Percentiles rank a stretch among this genome's conserved stretches.
These are phyloP conservation scores for Meliscaeva auricollis DNA, from an alignment of 2,888 invertebrate species.

Conservation along the genomic window DNA sequence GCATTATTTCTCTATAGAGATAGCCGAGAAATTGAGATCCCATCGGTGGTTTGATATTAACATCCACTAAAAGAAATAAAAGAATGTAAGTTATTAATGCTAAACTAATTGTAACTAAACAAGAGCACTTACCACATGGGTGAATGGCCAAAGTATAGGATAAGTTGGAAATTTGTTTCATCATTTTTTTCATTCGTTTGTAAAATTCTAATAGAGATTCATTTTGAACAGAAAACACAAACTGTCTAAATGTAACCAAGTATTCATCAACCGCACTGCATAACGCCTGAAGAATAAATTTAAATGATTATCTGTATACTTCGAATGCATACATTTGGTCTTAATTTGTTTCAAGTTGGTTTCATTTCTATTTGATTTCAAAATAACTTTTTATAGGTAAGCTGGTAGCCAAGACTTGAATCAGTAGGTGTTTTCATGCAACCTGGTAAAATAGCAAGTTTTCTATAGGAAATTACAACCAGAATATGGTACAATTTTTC, in stretches of 20 bases:
- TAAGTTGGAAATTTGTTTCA: conserved; percentile 80
- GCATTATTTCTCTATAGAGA: conserved; percentile 81
- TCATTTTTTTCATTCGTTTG: conserved; percentile 78
- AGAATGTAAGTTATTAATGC: neutral
- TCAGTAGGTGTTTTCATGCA: no score
- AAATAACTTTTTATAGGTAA: no score
- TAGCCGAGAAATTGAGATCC: conserved; percentile 81
- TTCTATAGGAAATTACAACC: no score
- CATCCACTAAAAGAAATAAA: conserved; percentile 77
- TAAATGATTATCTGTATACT: neutral
- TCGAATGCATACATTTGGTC: neutral
- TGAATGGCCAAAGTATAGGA: conserved; percentile 80
- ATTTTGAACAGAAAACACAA: conserved; percentile 79
- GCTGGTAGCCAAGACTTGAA: no score
- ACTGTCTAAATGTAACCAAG: conserved; percentile 86
- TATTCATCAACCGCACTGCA: conserved; percentile 87
- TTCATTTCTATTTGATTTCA: no score
- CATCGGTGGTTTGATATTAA: conserved; percentile 78
- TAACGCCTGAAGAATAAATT: conserved; percentile 86
- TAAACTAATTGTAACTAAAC: no score
- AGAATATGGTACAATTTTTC: no score
- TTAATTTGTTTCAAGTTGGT: no score
- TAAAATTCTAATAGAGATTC: conserved; percentile 79
- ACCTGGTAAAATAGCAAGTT: no score
- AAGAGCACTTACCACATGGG: conserved; percentile 78